These are phyloP conservation scores for Oligia strigilis DNA, from an alignment of 2,888 invertebrate species.

Conservation along the genomic window DNA sequence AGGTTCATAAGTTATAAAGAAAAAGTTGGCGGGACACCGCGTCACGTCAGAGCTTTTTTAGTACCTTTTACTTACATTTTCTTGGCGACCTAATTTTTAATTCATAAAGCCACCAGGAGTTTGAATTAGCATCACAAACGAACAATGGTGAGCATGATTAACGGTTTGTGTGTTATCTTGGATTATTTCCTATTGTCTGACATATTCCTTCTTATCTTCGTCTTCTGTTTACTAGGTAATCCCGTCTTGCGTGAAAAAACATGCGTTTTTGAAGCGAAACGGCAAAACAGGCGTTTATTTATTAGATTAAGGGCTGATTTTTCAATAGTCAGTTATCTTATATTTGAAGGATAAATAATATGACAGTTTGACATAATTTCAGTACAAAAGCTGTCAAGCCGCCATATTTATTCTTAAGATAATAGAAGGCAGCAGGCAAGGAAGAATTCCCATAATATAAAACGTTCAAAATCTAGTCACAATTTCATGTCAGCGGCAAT, in stretches of 20 bases:
- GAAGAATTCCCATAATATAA: neutral
- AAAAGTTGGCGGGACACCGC: constrained; percentile 62
- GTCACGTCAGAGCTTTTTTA: constrained; percentile 52
- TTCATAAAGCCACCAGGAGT: constrained; percentile 64
- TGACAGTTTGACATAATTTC: neutral
- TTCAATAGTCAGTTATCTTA: neutral
- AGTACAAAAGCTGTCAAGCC: neutral
- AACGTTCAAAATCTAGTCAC: neutral
- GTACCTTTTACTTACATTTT: constrained; percentile 52
- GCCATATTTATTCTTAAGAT: neutral
- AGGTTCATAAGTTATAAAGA: constrained; percentile 67
- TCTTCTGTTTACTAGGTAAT: neutral
- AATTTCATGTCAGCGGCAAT: too few species aligned
- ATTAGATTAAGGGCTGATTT: neutral
- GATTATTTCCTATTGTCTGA: constrained; percentile 25
- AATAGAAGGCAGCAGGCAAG: neutral
- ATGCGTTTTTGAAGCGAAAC: neutral
- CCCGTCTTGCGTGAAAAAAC: neutral
- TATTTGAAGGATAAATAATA: neutral
- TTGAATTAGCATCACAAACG: constrained; percentile 58
- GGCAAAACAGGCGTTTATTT: neutral
- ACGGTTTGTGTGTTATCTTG: constrained; percentile 16
- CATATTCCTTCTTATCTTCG: neutral
- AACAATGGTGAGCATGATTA: constrained; percentile 49
- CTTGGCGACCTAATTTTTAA: constrained; percentile 59